A percentile compares a stretch with the other conserved stretches of the same genome.
These are phyloP conservation scores for Peromyscus attwateri DNA, from an alignment of 2,797 vertebrate species.

Conservation along the genomic window DNA sequence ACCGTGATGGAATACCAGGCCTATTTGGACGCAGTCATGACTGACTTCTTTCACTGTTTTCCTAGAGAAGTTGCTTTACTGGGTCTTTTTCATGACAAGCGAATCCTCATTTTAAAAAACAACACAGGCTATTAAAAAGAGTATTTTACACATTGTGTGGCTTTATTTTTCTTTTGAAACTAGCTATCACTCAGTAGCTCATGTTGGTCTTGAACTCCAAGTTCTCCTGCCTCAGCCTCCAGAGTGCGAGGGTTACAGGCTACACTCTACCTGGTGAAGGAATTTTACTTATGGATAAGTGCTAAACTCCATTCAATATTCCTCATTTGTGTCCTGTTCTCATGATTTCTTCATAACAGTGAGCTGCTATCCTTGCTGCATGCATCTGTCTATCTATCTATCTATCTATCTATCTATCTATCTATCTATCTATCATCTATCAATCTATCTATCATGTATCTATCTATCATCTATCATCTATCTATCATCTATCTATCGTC, in stretches of 20 bases:
- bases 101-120: slow-evolving; percentile 31
- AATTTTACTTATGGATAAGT: too few relatives aligned
- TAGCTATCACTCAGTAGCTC: background rate
- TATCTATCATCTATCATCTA: too few relatives aligned
- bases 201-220: background rate
- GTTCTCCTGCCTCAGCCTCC: background rate
- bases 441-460: too few relatives aligned
- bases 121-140: slow-evolving; percentile 2
- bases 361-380: background rate
- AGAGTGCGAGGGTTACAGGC: background rate
- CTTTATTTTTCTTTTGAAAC: background rate
- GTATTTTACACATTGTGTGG: background rate
- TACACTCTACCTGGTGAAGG: background rate
- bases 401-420: too few relatives aligned
- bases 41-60: background rate
- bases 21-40: background rate
- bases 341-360: background rate
- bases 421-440: too few relatives aligned
- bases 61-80: background rate
- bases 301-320: background rate
- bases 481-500: too few relatives aligned
- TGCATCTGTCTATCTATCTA: too few relatives aligned
- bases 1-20: slow-evolving; percentile 1
- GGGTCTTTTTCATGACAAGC: background rate
- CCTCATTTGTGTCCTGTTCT: background rate